A percentile compares a stretch with the other conserved stretches of the same genome.
These are phyloP conservation scores for Hydractinia symbiolongicarpus DNA, from an alignment of 30 jellyfish, hydroid and myxozoan genomes.

Conservation along the genomic window DNA sequence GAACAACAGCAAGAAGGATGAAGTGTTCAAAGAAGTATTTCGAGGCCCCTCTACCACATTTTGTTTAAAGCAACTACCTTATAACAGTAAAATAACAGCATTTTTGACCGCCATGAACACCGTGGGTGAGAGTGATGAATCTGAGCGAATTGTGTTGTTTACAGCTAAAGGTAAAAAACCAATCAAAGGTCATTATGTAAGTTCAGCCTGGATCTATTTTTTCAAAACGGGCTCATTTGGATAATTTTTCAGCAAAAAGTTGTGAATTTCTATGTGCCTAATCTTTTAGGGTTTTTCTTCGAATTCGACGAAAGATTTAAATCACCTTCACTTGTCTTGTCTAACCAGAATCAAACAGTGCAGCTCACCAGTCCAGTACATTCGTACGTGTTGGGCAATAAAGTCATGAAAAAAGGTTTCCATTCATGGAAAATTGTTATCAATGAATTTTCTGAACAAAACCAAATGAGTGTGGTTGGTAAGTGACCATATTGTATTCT, in stretches of 20 bases:
- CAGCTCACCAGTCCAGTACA: slow-evolving; percentile 48
- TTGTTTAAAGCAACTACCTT: slow-evolving; percentile 27
- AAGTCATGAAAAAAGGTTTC: slow-evolving; percentile 26
- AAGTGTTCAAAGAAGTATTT: slow-evolving; percentile 36
- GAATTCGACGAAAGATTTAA: slow-evolving; percentile 27
- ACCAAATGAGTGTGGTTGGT: slow-evolving; percentile 59
- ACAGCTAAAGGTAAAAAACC: slow-evolving; percentile 31
- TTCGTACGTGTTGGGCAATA: slow-evolving; percentile 47
- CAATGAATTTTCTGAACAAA: slow-evolving; percentile 47
- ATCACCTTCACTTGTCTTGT: slow-evolving; percentile 31
- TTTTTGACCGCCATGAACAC: slow-evolving; percentile 36
- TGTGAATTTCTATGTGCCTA: background rate
- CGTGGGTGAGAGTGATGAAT: slow-evolving; percentile 42
- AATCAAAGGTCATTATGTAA: too few relatives aligned
- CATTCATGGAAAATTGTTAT: slow-evolving; percentile 60
- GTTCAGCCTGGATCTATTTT: background rate
- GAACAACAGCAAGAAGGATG: background rate
- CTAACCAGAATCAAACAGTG: slow-evolving; percentile 14
- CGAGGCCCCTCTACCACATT: slow-evolving; percentile 29
- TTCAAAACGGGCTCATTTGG: background rate
- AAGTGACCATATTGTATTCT: background rate
- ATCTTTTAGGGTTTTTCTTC: slow-evolving; percentile 37
- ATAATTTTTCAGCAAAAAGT: background rate
- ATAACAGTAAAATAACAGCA: slow-evolving; percentile 39
- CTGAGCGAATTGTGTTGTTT: slow-evolving; percentile 23